These are phyloP conservation scores for Anoplolepis gracilipes DNA, from an alignment of 1,140 invertebrate species.

Conservation along the genomic window DNA sequence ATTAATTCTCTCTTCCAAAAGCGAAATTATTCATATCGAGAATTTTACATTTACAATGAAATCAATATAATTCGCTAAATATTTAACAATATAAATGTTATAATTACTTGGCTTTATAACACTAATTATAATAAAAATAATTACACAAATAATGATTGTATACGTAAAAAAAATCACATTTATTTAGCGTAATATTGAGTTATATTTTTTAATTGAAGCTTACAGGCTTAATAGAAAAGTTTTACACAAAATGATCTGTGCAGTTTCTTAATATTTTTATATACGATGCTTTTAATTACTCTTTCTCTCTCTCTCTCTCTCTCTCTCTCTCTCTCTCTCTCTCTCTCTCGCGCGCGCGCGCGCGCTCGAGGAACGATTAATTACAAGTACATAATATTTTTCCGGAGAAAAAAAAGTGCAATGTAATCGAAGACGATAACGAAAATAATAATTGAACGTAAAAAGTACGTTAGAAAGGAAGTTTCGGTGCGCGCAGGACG, in stretches of 20 bases:
- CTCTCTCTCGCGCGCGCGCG: too few species aligned
- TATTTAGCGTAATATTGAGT: not conserved
- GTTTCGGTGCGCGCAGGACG: slow-evolving; percentile 3
- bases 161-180: not conserved
- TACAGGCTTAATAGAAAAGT: too few species aligned
- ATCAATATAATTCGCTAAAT: not conserved
- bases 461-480: not conserved
- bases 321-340: too few species aligned
- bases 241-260: too few species aligned
- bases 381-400: not conserved
- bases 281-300: too few species aligned
- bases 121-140: not conserved
- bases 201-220: not conserved
- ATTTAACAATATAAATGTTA: not conserved
- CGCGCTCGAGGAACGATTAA: not conserved
- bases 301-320: too few species aligned
- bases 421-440: not conserved
- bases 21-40: not conserved
- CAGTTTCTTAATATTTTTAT: too few species aligned
- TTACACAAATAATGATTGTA: not conserved
- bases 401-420: not conserved
- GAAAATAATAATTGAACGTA: not conserved
- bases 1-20: slow-evolving; percentile 14
- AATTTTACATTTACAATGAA: not conserved
- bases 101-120: not conserved